Evolutionary conservation across 2,797 vertebrate species (phyloP).

Genomic region (Rhinoraja longicauda): DNA sequence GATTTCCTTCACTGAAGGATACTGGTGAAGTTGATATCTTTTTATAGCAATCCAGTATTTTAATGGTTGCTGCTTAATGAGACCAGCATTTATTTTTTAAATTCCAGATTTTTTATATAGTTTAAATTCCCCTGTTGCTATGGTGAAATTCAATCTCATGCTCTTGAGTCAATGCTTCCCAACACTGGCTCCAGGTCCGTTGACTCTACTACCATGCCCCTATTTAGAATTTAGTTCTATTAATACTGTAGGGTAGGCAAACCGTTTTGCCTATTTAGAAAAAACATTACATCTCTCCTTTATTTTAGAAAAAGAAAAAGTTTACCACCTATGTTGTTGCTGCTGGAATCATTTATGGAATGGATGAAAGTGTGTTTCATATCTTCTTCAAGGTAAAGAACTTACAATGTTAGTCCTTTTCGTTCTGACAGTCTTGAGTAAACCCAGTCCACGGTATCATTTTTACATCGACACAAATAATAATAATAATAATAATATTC

Average conservation of each 20-base stretch:
- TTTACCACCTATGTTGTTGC: constrained; percentile 77
- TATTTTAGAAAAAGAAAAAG: constrained; percentile 51
- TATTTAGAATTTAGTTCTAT: neutral
- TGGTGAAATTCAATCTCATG: no score
- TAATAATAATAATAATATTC: no score
- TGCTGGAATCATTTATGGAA: constrained; percentile 81
- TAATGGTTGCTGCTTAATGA: no score
- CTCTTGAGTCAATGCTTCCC: no score
- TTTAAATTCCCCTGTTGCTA: no score
- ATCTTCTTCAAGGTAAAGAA: constrained; percentile 82
- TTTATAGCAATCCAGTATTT: no score
- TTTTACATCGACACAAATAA: neutral
- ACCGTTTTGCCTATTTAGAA: neutral
- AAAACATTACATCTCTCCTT: neutral
- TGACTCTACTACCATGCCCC: no score
- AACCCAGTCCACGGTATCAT: neutral
- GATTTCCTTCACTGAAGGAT: no score
- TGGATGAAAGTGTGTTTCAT: constrained; percentile 78
- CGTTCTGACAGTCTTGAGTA: neutral
- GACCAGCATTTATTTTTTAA: no score
- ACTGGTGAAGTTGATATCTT: no score
- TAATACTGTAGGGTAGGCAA: neutral
- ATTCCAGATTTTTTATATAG: no score
- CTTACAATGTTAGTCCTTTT: neutral
- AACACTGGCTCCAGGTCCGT: no score